phyloP scores from a whole-genome alignment of 2,113 vertebrate species.

The Malurus alboscapulatus region DNA sequence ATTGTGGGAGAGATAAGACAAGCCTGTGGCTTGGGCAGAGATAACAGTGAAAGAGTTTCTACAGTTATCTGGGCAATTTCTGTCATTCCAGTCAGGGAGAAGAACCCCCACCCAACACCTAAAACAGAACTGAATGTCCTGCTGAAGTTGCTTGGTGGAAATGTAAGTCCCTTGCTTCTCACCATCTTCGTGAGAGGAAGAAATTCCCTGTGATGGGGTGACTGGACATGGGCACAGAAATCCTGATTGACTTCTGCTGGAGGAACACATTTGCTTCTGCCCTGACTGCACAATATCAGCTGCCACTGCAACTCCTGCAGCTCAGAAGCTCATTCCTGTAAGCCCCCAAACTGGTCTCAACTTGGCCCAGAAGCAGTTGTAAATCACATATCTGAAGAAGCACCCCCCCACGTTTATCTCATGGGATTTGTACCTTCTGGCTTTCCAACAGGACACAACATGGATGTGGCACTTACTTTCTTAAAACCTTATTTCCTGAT shows the following conservation, averaged over 20 bases:
- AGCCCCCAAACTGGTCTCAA: background rate
- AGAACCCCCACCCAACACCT: background rate
- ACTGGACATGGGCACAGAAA: background rate
- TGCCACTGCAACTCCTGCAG: background rate
- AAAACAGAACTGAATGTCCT: background rate
- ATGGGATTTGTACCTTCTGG: background rate
- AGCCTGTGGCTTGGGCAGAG: background rate
- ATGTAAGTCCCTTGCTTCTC: background rate
- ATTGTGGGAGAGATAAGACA: conserved; percentile 32
- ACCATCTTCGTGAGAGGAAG: background rate
- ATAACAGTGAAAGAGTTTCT: conserved; percentile 19
- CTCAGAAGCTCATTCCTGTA: background rate
- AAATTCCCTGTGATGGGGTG: background rate
- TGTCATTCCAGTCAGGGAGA: background rate
- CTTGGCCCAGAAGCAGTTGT: background rate
- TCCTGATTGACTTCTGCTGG: background rate
- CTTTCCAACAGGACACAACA: background rate
- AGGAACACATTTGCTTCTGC: background rate
- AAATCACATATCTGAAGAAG: background rate
- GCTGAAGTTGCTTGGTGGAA: background rate
- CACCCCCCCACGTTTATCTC: background rate
- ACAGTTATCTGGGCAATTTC: conserved; percentile 8
- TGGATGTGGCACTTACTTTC: background rate
- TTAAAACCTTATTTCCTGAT: background rate
- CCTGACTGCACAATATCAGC: background rate